Conservation (phyloP, 2,113 vertebrate genomes). For the Lamprotornis superbus region DNA sequence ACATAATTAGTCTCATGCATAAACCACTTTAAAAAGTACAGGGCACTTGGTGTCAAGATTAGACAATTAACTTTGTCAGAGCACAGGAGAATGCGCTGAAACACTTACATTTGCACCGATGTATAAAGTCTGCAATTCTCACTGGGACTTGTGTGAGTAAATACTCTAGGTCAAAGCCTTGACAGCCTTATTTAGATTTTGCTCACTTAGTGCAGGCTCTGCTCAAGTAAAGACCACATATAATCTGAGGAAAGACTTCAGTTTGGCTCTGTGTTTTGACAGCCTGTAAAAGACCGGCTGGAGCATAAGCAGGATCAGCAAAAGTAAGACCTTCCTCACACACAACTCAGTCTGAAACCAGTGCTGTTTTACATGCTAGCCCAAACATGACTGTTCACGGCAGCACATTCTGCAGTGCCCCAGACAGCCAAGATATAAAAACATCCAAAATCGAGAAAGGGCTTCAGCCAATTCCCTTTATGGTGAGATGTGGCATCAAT, state of each 20-base stretch:
- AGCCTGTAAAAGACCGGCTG: background rate
- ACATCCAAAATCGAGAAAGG: background rate
- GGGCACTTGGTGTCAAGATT: conserved; percentile 61
- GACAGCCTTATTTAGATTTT: conserved; percentile 62
- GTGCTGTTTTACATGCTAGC: background rate
- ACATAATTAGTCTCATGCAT: conserved; percentile 76
- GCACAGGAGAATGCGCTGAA: conserved; percentile 14
- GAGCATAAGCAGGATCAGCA: background rate
- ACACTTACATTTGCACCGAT: conserved; percentile 24
- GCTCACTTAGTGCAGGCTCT: conserved; percentile 30
- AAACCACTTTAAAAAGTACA: conserved; percentile 71
- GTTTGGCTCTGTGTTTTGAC: conserved; percentile 20
- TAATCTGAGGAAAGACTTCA: conserved; percentile 6
- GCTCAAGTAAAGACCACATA: conserved; percentile 25
- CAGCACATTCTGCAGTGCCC: background rate
- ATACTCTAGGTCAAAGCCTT: conserved; percentile 58
- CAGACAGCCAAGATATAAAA: background rate
- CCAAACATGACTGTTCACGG: background rate
- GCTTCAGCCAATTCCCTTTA: background rate
- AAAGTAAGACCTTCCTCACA: background rate
- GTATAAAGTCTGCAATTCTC: conserved; percentile 54
- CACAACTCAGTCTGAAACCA: background rate
- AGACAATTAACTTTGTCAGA: conserved; percentile 72
- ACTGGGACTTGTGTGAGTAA: background rate
- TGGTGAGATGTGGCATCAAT: background rate